Base-by-base conservation (phyloP, 2,888 invertebrate genomes). In the Cepaea hortensis region DNA sequence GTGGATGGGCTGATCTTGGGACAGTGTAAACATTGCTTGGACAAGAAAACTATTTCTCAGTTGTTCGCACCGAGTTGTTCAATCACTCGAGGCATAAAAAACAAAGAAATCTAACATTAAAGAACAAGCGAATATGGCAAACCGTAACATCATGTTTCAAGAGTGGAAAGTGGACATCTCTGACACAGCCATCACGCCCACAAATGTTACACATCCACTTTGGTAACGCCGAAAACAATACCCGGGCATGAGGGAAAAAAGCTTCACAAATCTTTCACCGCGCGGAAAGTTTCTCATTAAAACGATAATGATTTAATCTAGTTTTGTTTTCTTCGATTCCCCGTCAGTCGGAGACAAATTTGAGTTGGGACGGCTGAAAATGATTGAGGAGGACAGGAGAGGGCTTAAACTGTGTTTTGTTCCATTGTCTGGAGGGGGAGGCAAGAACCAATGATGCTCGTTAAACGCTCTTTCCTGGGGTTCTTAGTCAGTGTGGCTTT, bases 221-320 rank as follows among this genome's bases (percentile, higher is more conserved):
- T 15, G 13, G n/a, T 1, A 15, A 55, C 55, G n/a, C 9, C 55
- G 18, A 70, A 80, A 73, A 82, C 82, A 82, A 50, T 82, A 61
- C 72, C 82, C 20, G 20, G 46, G 7, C 55, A 11, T 9, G 55
- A 55, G 6, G 61, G n/a, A 77, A 55, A 77, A 77, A 68, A 48
- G 48, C 70, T n/a, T 81, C 68, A n/a, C 70, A 70, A 20, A 13
- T 50, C 48, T 61, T 70, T 15, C 72, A 15, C 1, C 72, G 73
- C n/a, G n/a, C 75, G 18, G 35, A 48, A 68, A 84, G 75, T 72
- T 76, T 75, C 84, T 84, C 84, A 84, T 84, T 84, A 84, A 76
- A 75, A 46, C 84, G 75, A 55, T 75, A 84, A 84, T 84, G 84
- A 84, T 75, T 84, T 84, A 84, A 84, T 84, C 73, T 84, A 62